These are phyloP conservation scores for Casuarius casuarius DNA, from an alignment of 2,113 vertebrate genomes.

Conservation along the genomic window DNA sequence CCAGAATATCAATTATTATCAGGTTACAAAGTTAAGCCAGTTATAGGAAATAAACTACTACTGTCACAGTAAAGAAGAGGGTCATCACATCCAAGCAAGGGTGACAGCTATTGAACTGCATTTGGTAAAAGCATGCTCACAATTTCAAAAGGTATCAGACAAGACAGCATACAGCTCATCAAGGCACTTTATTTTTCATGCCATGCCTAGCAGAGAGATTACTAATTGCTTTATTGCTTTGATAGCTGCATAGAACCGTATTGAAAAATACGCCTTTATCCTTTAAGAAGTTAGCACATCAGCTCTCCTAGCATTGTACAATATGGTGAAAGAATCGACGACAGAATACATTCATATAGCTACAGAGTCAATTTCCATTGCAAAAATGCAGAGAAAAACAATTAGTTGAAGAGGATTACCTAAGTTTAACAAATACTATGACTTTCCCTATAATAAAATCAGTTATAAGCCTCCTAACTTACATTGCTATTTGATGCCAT, in stretches of 20 bases:
- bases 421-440: not conserved
- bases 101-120: conserved; percentile 17
- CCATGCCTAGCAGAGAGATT: not conserved
- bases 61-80: not conserved
- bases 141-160: not conserved
- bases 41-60: conserved; percentile 51
- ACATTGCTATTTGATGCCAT: not conserved
- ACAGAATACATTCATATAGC: not conserved
- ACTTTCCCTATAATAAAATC: not conserved
- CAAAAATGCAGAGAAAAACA: not conserved
- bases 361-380: not conserved
- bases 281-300: not conserved
- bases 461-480: not conserved
- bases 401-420: not conserved
- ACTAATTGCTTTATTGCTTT: not conserved
- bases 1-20: conserved; percentile 67
- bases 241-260: not conserved
- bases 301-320: not conserved
- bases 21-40: conserved; percentile 56
- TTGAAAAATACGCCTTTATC: not conserved
- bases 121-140: not conserved
- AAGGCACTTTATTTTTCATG: not conserved
- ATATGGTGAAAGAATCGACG: not conserved
- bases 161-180: not conserved
- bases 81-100: conserved; percentile 8